Base-by-base conservation (phyloP, 2,797 vertebrate genomes). In the Acanthurus leucopareius region DNA sequence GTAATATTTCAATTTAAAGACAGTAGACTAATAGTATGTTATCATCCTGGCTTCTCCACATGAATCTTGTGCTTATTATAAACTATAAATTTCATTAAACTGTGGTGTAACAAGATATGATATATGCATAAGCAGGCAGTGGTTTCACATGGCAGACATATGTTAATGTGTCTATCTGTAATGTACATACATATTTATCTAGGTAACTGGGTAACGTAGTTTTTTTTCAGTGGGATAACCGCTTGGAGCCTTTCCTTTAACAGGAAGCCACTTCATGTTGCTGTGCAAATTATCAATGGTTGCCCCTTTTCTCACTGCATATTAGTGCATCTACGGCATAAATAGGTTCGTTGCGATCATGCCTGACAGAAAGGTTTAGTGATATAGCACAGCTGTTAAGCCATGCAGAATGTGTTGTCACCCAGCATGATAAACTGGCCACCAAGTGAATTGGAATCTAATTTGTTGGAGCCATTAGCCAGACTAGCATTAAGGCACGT, bases 381-480 rank as follows among this genome's bases (percentile, higher is more conserved):
- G 85, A 93, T 92, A 80, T 79, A 86, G 82, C 83, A 62, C 80
- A 86, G 87, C 87, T 83, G 82, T 86, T 86, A 85, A 88, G 59
- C 52, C 81, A 85, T 77, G 75, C 75, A 88, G 82, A 78, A 89
- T 79, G 79, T 68, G 80, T 86, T 88, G 88, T 89, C 85, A 85
- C 52, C 71, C 72, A 48, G 61, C 82, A 76, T 86, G 83, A 91
- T 85, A 79, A 90, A 92, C 75, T 79, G 73, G 74, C 83, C 63
- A 81, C 62, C 42, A 48, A 90, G 69, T 88, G 85, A 86, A 92
- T 84, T 91, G 72, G 77, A 88, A 90, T 90, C 76, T 80, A 86
- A 92, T 92, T 90, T 90, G 87, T 89, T 84, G 79, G 75, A 92
- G 73, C 79, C 89, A 89, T 92, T 93, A 91, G 86, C 84, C 77